phyloP scores from a whole-genome alignment of 2,113 vertebrate species.

The Brachypodius melanocephalos region DNA sequence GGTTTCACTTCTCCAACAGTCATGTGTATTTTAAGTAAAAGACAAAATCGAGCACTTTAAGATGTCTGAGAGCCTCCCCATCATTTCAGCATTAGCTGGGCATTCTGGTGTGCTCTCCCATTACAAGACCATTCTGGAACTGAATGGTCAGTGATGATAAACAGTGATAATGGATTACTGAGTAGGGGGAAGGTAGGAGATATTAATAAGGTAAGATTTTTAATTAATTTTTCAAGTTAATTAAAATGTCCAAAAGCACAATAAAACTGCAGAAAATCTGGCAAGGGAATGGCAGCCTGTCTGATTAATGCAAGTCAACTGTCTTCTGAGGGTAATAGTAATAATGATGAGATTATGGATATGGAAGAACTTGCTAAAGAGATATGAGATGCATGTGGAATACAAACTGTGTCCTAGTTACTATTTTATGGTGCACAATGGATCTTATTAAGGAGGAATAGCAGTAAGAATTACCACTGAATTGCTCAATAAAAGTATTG shows the following conservation, averaged over 20 bases:
- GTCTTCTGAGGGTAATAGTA: slow-evolving; percentile 81
- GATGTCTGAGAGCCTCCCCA: background rate
- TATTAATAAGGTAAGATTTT: slow-evolving; percentile 79
- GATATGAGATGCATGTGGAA: slow-evolving; percentile 76
- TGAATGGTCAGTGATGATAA: slow-evolving; percentile 74
- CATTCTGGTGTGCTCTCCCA: background rate
- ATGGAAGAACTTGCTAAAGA: slow-evolving; percentile 80
- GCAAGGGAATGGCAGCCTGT: slow-evolving; percentile 78
- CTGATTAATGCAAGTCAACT: slow-evolving; percentile 82
- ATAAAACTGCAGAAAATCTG: slow-evolving; percentile 81
- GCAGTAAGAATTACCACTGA: slow-evolving; percentile 77
- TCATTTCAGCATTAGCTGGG: background rate
- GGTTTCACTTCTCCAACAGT: background rate
- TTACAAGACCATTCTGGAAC: background rate
- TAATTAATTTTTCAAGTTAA: slow-evolving; percentile 86
- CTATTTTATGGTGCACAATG: slow-evolving; percentile 82
- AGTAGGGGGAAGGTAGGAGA: slow-evolving; percentile 48
- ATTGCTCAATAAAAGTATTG: slow-evolving; percentile 81
- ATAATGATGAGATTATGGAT: slow-evolving; percentile 83
- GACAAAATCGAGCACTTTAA: background rate
- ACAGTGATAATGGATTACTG: slow-evolving; percentile 66
- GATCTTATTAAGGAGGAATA: slow-evolving; percentile 82
- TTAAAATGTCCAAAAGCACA: slow-evolving; percentile 85
- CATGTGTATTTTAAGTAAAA: background rate
- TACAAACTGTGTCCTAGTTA: slow-evolving; percentile 79